Percentiles rank a stretch among this genome's conserved stretches.
phyloP scores from a whole-genome alignment of 2,888 invertebrate species.

The Diloba caeruleocephala region DNA sequence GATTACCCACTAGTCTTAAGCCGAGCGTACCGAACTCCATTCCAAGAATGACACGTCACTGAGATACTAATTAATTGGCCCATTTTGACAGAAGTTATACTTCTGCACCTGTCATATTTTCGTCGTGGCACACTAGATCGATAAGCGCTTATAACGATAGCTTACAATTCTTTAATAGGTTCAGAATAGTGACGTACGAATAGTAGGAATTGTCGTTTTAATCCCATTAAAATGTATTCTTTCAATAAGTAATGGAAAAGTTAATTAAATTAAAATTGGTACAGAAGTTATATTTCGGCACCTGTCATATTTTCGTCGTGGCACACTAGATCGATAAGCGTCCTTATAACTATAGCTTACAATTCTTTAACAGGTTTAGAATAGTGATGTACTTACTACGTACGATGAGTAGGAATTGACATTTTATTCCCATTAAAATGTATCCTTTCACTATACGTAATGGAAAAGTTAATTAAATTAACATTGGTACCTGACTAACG shows the following conservation, averaged over 20 bases:
- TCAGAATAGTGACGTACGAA: slow-evolving; percentile 4
- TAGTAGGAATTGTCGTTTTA: no score
- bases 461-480: no score
- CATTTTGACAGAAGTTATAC: background rate
- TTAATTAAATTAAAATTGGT: no score
- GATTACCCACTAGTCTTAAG: slow-evolving; percentile 29
- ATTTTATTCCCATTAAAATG: no score
- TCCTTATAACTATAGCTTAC: background rate
- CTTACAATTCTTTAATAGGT: background rate
- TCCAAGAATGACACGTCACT: slow-evolving; percentile 12
- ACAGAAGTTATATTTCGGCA: background rate
- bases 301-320: slow-evolving; percentile 16
- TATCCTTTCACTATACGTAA: no score
- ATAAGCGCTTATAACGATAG: background rate
- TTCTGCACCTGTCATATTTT: slow-evolving; percentile 1
- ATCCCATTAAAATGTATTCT: no score
- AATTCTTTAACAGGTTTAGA: slow-evolving; percentile 1
- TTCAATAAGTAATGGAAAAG: no score
- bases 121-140: slow-evolving; percentile 29
- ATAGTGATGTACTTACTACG: no score
- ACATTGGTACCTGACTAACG: no score
- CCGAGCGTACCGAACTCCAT: slow-evolving; percentile 18
- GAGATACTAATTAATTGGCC: background rate
- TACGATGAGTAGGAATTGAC: background rate
- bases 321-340: slow-evolving; percentile 23